These are phyloP conservation scores for Pimpla rufipes DNA, from an alignment of 2,888 invertebrate species.

Conservation along the genomic window DNA sequence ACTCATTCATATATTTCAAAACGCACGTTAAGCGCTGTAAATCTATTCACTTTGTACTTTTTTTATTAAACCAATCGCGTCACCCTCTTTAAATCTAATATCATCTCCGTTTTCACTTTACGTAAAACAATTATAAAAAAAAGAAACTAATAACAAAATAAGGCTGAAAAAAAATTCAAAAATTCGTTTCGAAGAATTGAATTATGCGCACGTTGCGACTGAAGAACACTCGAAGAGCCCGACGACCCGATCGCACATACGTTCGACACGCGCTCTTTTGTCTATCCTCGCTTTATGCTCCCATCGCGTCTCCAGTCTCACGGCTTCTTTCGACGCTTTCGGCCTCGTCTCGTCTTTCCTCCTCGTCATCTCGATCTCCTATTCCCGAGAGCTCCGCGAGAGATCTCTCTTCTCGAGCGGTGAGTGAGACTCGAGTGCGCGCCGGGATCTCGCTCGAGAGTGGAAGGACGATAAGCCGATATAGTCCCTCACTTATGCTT, in stretches of 20 bases:
- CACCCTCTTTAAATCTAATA: too few relatives aligned
- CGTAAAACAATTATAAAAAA: too few relatives aligned
- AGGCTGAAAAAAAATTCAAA: too few relatives aligned
- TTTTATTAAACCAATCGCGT: too few relatives aligned
- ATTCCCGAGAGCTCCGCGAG: constrained; percentile 39
- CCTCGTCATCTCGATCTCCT: constrained; percentile 57
- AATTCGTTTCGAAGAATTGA: not conserved
- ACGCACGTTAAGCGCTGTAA: too few relatives aligned
- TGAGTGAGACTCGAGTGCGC: constrained; percentile 25
- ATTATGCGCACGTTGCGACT: not conserved
- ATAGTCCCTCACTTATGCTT: constrained; percentile 23
- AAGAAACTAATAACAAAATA: too few relatives aligned
- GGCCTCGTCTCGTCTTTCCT: constrained; percentile 49
- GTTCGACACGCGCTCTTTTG: constrained; percentile 25
- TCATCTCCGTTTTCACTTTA: too few relatives aligned
- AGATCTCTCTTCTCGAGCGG: constrained; percentile 24
- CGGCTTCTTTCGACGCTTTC: constrained; percentile 34
- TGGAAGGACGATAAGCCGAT: constrained; percentile 48
- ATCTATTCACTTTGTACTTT: too few relatives aligned
- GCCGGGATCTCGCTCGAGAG: constrained; percentile 28
- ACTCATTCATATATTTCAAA: too few relatives aligned
- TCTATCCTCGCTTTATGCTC: constrained; percentile 45
- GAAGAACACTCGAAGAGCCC: not conserved
- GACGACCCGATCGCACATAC: not conserved
- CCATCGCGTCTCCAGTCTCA: constrained; percentile 48